A percentile compares a stretch with the other conserved stretches of the same genome.
Evolutionary conservation across 2,888 invertebrate species (phyloP).

Genomic region (Lepidochrysops patricia): DNA sequence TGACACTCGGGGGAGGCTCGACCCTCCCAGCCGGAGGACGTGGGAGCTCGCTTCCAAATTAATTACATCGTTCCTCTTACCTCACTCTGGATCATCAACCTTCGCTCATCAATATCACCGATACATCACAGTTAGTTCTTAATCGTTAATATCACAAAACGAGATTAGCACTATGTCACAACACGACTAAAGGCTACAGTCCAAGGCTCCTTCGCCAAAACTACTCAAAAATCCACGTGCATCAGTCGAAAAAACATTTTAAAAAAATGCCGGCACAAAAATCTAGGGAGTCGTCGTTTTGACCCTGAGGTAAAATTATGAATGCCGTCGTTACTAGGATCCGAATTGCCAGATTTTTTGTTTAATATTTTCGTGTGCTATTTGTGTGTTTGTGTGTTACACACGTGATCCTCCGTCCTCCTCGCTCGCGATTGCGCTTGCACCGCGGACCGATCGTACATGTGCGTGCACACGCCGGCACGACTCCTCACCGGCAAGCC

Average conservation of each 20-base stretch:
- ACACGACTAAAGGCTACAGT: constrained; percentile 72
- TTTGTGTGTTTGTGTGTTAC: constrained; percentile 56
- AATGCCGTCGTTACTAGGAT: constrained; percentile 72
- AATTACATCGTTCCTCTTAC: constrained; percentile 44
- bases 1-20: constrained; percentile 48
- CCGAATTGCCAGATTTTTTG: constrained; percentile 70
- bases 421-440: constrained; percentile 57
- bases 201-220: constrained; percentile 61
- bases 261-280: constrained; percentile 33
- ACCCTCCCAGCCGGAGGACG: constrained; percentile 36
- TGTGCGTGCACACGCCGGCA: constrained; percentile 57
- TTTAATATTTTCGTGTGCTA: constrained; percentile 70
- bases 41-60: constrained; percentile 36
- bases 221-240: constrained; percentile 63
- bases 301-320: constrained; percentile 71
- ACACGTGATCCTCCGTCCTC: constrained; percentile 63
- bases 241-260: constrained; percentile 64
- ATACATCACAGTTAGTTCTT: constrained; percentile 72
- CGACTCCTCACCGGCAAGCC: constrained; percentile 37
- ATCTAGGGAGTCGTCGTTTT: constrained; percentile 57
- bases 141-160: constrained; percentile 72
- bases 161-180: constrained; percentile 71
- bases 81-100: constrained; percentile 52
- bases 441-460: constrained; percentile 48
- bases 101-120: constrained; percentile 69